Evolutionary conservation across 1,140 invertebrate species (phyloP), one percentile per base, ranked within the genome.

Genomic region (Conus ventricosus): DNA sequence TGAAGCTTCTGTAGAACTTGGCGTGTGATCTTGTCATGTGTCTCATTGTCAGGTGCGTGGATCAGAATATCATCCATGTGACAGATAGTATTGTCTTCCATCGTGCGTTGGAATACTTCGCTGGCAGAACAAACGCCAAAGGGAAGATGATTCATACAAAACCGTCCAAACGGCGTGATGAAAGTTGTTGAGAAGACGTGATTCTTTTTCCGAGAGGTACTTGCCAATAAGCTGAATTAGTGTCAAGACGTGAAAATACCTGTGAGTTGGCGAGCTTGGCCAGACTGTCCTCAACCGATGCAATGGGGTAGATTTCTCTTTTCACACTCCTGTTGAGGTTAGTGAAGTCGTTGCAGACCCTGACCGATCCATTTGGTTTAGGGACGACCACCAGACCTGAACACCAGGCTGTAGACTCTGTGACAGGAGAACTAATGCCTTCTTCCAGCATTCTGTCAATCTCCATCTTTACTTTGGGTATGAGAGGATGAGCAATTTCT

Each of bases 141-240:
- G 11, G 95, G 95, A n/a, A 95, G 85, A 60, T 95, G 90, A 60
- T 91, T 89, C 89, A 94, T 94, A 75, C 91, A 91, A 85, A 90
- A 95, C 51, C 93, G 83, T 17, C 94, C 95, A 93, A 95, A 96
- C 13, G 95, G 95, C 3, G 90, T 91, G 54, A 91, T 91, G 82
- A 91, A 91, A 0, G 91, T 90, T 20, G 91, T 91, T 91, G 5
- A 91, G 78, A 23, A 86, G 63, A 23, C 55, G 75, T 76, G 55
- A 89, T 23, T 82, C 81, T 20, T 86, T 86, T 17, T 6, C 82
- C 86, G 4, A 90, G 67, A 23, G 57, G 85, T 13, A 91, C 63
- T 57, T 91, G 88, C 71, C 54, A 90, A 89, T 90, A 89, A 63
- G 88, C 87, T 20, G 11, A 55, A 5, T 55, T 84, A 4, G 89